Percentiles rank a stretch among this genome's conserved stretches.
Conservation (phyloP, 2,888 invertebrate genomes). For the Oxystoma pomonae region DNA sequence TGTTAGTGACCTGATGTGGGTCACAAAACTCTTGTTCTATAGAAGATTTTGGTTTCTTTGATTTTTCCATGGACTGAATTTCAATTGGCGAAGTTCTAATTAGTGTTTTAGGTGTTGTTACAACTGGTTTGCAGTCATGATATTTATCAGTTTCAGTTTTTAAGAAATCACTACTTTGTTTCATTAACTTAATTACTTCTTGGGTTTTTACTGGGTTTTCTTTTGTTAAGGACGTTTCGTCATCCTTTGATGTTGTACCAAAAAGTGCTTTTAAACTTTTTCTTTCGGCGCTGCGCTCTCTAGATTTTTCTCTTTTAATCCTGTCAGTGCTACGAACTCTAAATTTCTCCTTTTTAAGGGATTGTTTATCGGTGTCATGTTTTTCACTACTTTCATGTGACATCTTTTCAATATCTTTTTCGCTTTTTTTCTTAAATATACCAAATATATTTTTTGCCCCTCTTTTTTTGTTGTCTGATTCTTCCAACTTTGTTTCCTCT, state of each 20-base stretch:
- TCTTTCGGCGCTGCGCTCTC: background rate
- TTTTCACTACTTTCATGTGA: slow-evolving; percentile 9
- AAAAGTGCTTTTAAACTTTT: background rate
- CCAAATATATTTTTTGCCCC: slow-evolving; percentile 22
- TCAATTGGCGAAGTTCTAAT: background rate
- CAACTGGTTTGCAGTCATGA: slow-evolving; percentile 19
- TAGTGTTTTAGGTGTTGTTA: slow-evolving; percentile 16
- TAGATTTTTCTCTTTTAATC: background rate
- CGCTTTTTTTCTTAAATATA: slow-evolving; percentile 21
- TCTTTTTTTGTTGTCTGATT: slow-evolving; percentile 1
- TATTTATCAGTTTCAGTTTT: slow-evolving; percentile 27
- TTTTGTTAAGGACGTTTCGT: background rate
- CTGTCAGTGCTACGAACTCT: background rate
- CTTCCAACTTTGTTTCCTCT: background rate
- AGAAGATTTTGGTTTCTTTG: background rate
- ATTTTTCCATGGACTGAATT: background rate
- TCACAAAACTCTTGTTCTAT: no score
- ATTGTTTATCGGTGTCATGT: slow-evolving; percentile 2
- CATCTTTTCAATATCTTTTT: slow-evolving; percentile 6
- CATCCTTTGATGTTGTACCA: background rate
- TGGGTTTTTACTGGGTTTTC: slow-evolving; percentile 7
- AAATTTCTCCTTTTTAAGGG: background rate
- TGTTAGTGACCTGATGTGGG: no score
- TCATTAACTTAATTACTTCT: slow-evolving; percentile 16
- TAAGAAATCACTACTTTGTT: slow-evolving; percentile 27